Conservation (phyloP, 2,797 vertebrate genomes). For the Sebastes elongatus region DNA sequence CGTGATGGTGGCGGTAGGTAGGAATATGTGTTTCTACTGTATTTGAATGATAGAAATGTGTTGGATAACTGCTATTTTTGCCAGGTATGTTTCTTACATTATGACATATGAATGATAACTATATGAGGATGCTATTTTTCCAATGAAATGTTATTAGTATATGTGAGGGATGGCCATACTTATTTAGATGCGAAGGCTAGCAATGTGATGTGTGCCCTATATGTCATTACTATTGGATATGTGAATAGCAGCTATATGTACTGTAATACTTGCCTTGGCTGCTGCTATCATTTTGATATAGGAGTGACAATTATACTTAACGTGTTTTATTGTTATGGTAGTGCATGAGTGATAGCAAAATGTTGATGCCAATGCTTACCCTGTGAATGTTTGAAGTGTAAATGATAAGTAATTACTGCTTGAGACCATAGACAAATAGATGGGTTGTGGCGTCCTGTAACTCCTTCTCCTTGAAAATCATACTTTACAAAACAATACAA, state of each 20-base stretch:
- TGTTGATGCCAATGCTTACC: no score
- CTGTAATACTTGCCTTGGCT: neutral
- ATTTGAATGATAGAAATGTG: neutral
- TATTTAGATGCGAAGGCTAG: neutral
- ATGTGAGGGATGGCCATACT: neutral
- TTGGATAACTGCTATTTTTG: neutral
- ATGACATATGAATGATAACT: neutral
- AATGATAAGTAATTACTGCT: conserved; percentile 31
- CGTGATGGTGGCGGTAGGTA: neutral
- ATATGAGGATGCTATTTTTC: neutral
- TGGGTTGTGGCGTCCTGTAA: neutral
- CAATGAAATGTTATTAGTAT: neutral
- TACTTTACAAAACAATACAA: neutral
- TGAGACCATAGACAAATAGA: neutral
- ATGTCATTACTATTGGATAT: neutral
- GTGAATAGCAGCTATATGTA: neutral
- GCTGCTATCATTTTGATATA: no score
- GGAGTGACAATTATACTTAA: no score
- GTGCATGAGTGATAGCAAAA: no score
- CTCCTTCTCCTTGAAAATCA: neutral
- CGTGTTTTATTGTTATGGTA: no score
- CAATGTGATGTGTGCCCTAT: neutral
- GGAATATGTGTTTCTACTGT: neutral
- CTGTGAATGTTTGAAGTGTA: conserved; percentile 40
- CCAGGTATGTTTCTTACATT: neutral